These are phyloP conservation scores for Parazoanthus atlanticus DNA, from an alignment of 92 coral and sea anemone genomes.

Conservation along the genomic window DNA sequence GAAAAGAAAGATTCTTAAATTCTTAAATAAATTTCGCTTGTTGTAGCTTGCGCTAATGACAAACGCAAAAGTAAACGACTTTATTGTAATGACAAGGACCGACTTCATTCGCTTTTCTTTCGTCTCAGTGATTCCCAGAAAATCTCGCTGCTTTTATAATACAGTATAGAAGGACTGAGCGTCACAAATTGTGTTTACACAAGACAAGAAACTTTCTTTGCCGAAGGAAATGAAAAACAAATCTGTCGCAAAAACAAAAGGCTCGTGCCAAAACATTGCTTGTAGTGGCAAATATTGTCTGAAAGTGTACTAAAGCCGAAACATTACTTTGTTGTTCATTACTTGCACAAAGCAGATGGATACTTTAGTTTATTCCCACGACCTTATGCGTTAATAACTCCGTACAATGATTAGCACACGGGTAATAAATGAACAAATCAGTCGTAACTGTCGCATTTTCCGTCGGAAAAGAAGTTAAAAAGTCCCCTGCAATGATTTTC, in stretches of 20 bases:
- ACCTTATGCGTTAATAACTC: slow-evolving; percentile 32
- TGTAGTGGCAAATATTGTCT: slow-evolving; percentile 23
- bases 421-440: slow-evolving; percentile 39
- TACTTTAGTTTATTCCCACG: slow-evolving; percentile 23
- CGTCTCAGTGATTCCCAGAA: neutral
- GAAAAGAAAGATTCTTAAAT: neutral
- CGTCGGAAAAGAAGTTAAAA: neutral
- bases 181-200: slow-evolving; percentile 22
- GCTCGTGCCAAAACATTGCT: slow-evolving; percentile 10
- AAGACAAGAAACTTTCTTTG: slow-evolving; percentile 47
- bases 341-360: slow-evolving; percentile 2
- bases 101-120: neutral
- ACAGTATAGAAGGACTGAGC: neutral
- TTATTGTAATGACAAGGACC: slow-evolving; percentile 4
- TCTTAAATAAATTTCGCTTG: too few species aligned
- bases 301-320: slow-evolving; percentile 15
- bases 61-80: neutral
- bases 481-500: slow-evolving; percentile 27
- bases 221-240: slow-evolving; percentile 52
- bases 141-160: neutral
- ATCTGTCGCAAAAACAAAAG: slow-evolving; percentile 50
- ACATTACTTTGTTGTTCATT: slow-evolving; percentile 27
- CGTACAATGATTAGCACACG: slow-evolving; percentile 35
- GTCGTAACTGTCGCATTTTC: slow-evolving; percentile 30
- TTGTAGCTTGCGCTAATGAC: neutral